Conservation (phyloP, 1,140 invertebrate species). For the Orchestia grillus region DNA sequence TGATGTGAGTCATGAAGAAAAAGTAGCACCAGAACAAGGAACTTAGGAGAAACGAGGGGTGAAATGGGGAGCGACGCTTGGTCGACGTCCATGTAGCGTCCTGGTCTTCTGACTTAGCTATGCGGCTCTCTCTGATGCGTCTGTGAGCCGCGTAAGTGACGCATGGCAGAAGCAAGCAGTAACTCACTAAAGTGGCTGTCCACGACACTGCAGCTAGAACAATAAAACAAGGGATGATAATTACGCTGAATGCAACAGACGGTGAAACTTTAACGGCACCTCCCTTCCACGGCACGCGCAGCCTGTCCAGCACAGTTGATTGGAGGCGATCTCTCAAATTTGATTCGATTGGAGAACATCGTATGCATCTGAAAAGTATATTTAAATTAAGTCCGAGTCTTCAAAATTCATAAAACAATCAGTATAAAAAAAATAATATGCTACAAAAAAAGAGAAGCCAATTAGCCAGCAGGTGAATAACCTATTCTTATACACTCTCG, state of each 20-base stretch:
- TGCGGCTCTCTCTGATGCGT: neutral
- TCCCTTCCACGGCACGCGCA: slow-evolving; percentile 16
- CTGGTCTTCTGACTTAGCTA: neutral
- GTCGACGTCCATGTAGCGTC: neutral
- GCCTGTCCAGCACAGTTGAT: neutral
- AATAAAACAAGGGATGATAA: slow-evolving; percentile 7
- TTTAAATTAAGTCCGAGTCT: neutral
- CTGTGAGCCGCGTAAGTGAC: neutral
- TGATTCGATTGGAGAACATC: slow-evolving; percentile 35
- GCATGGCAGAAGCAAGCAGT: slow-evolving; percentile 12
- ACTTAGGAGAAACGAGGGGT: neutral
- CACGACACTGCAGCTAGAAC: neutral
- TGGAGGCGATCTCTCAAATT: slow-evolving; percentile 1
- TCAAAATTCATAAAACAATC: neutral
- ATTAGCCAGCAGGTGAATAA: too few relatives aligned
- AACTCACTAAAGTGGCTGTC: neutral
- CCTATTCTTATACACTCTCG: too few relatives aligned
- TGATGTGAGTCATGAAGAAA: slow-evolving; percentile 38
- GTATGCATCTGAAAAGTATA: neutral
- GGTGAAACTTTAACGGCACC: neutral
- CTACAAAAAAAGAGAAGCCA: neutral
- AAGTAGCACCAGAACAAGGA: slow-evolving; percentile 38
- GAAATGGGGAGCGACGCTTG: neutral
- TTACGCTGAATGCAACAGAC: neutral
- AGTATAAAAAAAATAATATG: neutral